These are phyloP conservation scores for Drosophila paramelanica DNA, from an alignment of 2,888 invertebrate species.

Conservation along the genomic window DNA sequence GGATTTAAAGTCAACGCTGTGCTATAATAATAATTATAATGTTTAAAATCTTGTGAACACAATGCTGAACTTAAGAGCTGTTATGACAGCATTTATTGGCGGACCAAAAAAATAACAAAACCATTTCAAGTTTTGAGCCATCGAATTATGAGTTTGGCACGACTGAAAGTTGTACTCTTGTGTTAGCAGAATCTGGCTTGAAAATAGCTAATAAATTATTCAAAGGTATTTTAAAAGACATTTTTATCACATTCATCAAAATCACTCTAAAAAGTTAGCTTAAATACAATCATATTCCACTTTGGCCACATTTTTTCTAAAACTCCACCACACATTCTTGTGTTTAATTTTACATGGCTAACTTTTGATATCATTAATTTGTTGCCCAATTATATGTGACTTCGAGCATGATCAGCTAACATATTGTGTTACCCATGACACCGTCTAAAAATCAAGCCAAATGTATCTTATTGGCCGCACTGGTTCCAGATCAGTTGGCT, in stretches of 20 bases:
- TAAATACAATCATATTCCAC: neutral
- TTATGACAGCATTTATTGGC: conserved; percentile 8
- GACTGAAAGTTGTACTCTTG: conserved; percentile 4
- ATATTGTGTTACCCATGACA: conserved; percentile 20
- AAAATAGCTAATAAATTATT: conserved; percentile 7
- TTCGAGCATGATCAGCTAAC: neutral
- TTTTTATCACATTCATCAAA: too few species aligned
- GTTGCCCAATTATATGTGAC: conserved; percentile 5
- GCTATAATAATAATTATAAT: conserved; percentile 17
- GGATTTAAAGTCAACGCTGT: conserved; percentile 16
- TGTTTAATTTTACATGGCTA: neutral
- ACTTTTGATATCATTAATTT: neutral
- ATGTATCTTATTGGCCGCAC: conserved; percentile 37
- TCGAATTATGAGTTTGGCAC: neutral
- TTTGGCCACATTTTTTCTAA: too few species aligned
- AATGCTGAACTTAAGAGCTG: conserved; percentile 8
- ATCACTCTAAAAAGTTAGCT: neutral
- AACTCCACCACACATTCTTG: neutral
- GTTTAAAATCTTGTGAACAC: conserved; percentile 19
- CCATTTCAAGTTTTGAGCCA: conserved; percentile 2
- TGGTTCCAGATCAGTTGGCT: conserved; percentile 34
- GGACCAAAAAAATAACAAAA: conserved; percentile 2
- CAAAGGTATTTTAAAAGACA: neutral
- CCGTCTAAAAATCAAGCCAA: conserved; percentile 18
- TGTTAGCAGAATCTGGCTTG: conserved; percentile 5